Percentiles rank a stretch among this genome's conserved stretches.
phyloP scores from a whole-genome alignment of 2,113 vertebrate genomes.

The Myocastor coypus region DNA sequence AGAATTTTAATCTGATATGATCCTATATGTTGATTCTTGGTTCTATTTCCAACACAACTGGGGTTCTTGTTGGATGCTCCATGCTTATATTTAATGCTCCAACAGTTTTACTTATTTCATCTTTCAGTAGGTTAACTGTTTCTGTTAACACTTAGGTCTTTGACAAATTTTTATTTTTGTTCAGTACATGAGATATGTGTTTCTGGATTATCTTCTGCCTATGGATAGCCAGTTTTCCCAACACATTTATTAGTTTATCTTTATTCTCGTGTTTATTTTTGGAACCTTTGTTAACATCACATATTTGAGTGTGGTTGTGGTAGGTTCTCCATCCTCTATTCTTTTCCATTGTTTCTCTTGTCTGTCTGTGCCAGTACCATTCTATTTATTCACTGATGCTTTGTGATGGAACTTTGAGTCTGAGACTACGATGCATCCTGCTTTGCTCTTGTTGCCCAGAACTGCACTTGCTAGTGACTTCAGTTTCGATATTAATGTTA shows the following conservation, averaged over 20 bases:
- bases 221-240: neutral
- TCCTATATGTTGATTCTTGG: too few relatives aligned
- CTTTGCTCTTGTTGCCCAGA: neutral
- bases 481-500: neutral
- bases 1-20: too few relatives aligned
- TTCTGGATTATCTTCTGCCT: neutral
- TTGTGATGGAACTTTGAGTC: too few relatives aligned
- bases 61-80: too few relatives aligned
- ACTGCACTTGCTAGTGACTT: neutral
- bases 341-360: neutral
- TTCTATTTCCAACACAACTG: too few relatives aligned
- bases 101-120: neutral
- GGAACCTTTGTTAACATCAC: neutral
- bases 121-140: neutral
- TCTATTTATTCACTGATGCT: too few relatives aligned
- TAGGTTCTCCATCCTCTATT: neutral
- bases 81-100: too few relatives aligned
- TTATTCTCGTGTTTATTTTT: neutral
- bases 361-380: neutral
- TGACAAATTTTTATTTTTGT: neutral
- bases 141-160: neutral
- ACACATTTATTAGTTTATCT: neutral
- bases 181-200: neutral
- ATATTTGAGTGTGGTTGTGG: neutral
- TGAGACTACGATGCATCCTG: neutral